Percentiles rank a stretch among this genome's conserved stretches.
Conservation (phyloP, 2,888 invertebrate genomes). For the Lochmaea capreae region DNA sequence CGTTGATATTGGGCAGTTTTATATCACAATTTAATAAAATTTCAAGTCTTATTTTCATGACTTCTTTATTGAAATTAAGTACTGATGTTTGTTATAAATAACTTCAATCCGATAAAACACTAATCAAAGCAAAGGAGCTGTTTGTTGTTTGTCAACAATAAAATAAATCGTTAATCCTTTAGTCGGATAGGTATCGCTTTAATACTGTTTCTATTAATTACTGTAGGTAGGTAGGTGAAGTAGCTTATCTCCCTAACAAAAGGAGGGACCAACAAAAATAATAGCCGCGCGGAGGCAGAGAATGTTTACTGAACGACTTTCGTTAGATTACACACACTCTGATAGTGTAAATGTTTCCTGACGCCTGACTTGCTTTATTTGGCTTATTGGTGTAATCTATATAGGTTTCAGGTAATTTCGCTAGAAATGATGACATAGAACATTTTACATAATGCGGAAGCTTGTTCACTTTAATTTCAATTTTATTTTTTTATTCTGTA, state of each 20-base stretch:
- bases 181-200: conserved; percentile 36
- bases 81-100: neutral
- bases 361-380: conserved; percentile 28
- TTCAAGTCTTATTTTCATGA: conserved; percentile 25
- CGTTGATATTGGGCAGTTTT: conserved; percentile 29
- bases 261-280: conserved; percentile 48
- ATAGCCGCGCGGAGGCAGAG: conserved; percentile 45
- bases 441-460: neutral
- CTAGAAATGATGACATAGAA: conserved; percentile 16
- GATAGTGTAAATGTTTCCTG: conserved; percentile 24
- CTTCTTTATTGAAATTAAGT: neutral
- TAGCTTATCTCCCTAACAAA: conserved; percentile 52
- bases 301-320: conserved; percentile 43
- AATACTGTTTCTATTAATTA: conserved; percentile 52
- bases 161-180: conserved; percentile 38
- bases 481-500: neutral
- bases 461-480: neutral
- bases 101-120: neutral
- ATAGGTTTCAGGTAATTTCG: conserved; percentile 25
- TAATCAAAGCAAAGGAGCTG: neutral
- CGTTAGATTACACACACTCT: conserved; percentile 40
- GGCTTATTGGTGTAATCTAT: conserved; percentile 27
- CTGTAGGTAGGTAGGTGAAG: conserved; percentile 32
- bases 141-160: neutral
- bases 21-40: conserved; percentile 32